phyloP scores from a whole-genome alignment of 2,113 vertebrate species.

The Stegastes partitus region DNA sequence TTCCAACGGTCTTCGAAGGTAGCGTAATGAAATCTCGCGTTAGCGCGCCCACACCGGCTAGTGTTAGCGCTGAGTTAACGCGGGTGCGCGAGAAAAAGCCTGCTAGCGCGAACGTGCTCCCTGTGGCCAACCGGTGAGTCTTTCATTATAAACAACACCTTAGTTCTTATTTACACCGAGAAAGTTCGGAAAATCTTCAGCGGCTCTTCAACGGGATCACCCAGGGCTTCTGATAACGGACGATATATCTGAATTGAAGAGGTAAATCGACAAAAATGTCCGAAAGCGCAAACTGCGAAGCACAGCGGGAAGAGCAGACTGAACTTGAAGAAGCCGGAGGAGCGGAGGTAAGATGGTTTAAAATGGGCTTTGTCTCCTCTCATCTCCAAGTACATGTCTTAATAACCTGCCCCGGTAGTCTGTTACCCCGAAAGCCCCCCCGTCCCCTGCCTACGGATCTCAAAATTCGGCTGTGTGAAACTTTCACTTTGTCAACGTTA shows the following conservation, averaged over 20 bases:
- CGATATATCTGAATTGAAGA: not conserved
- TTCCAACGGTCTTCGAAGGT: not conserved
- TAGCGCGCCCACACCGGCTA: not conserved
- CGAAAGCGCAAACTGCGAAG: conserved; percentile 75
- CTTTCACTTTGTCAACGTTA: conserved; percentile 17
- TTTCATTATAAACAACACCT: conserved; percentile 70
- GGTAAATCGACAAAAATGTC: conserved; percentile 74
- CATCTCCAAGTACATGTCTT: not conserved
- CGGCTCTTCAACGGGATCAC: not conserved
- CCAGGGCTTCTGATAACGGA: not conserved
- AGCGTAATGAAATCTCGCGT: conserved; percentile 65
- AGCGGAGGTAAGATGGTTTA: conserved; percentile 80
- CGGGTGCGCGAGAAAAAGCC: conserved; percentile 55
- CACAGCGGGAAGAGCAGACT: conserved; percentile 81
- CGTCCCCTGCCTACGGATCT: no score
- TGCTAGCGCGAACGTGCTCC: conserved; percentile 68
- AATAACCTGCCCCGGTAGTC: rapidly evolving
- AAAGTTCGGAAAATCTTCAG: conserved; percentile 34
- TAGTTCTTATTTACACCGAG: not conserved
- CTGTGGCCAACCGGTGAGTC: conserved; percentile 53
- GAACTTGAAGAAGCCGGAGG: conserved; percentile 79
- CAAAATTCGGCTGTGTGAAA: not conserved
- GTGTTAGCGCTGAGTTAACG: conserved; percentile 42
- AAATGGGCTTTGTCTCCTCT: conserved; percentile 23
- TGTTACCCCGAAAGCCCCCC: no score